A percentile compares a stretch with the other conserved stretches of the same genome.
phyloP scores from a whole-genome alignment of 1,140 invertebrate species.

The Mizuhopecten yessoensis region DNA sequence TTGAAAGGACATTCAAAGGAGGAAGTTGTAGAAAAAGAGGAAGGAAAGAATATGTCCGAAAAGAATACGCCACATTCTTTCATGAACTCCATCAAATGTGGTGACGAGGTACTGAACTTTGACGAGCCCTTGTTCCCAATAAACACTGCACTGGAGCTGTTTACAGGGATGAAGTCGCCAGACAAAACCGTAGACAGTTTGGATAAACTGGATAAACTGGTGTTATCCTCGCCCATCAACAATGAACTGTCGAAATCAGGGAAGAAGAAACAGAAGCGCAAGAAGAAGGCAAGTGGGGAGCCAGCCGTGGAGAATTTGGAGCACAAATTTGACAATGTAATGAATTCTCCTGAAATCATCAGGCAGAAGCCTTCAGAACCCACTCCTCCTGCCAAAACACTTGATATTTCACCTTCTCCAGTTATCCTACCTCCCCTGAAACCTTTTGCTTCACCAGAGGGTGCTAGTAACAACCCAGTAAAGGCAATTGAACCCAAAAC shows the following conservation, averaged over 20 bases:
- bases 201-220: not conserved
- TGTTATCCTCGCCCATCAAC: not conserved
- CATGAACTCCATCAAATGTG: slow-evolving; percentile 12
- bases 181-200: slow-evolving; percentile 6
- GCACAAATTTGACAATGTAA: slow-evolving; percentile 20
- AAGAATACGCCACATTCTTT: not conserved
- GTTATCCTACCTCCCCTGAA: not conserved
- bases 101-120: not conserved
- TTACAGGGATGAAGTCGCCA: not conserved
- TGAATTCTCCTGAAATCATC: not conserved
- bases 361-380: not conserved
- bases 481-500: not conserved
- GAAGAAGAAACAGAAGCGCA: not conserved
- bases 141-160: not conserved
- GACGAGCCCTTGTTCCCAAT: not conserved
- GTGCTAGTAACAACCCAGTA: not conserved
- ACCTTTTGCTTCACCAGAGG: not conserved
- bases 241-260: not conserved
- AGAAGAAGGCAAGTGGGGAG: not conserved
- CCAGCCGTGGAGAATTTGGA: not conserved
- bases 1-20: not conserved
- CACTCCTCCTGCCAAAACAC: not conserved
- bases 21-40: not conserved
- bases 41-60: slow-evolving; percentile 22
- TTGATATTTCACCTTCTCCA: not conserved